Evolutionary conservation across 2,113 vertebrate species (phyloP), one percentile per base, ranked within the genome.

Genomic region (Antennarius striatus): DNA sequence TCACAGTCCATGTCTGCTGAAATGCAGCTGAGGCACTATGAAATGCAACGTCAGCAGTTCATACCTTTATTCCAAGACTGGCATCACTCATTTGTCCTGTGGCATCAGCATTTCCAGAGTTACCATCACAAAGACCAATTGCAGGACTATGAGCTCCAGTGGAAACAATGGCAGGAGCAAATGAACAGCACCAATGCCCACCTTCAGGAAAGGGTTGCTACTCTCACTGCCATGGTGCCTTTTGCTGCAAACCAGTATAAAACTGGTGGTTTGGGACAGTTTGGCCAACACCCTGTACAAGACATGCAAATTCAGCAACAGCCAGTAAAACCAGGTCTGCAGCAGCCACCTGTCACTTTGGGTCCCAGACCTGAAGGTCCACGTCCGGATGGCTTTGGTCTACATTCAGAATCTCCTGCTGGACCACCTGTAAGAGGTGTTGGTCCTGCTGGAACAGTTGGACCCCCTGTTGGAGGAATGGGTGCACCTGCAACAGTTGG

Each of bases 71-170:
- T 94, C 78, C 95, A 96, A 89, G 94, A 98, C 6, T 99, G 97
- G 97, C 92, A 96, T 63, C 88, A 86, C 75, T 96, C 98, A 80
- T 97, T 95, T 73, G 92, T 91, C 56, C 91, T 96, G 47, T 99
- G 98, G 98, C 92, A 96, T 75, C 96, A 98, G 17, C 96, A 98
- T 73, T 94, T 99, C 69, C 94, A 96, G 83, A 88, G 93, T 1
- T 99, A 99, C 73, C 98, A 97, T 46, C 96, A 99, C 81, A 98
- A 98, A 91, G 96, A 98, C 77, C 96, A 98, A 76, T 93, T 99
- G 56, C 93, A 96, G 53, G 96, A 98, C 71, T 98, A 98, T 77
- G 97, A 96, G 79, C 94, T 92, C 47, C 98, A 99, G 49, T 99
- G 98, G 98, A 97, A 95, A 56, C 95, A 97, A 36, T 99, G 98